Conservation (phyloP, 1,140 invertebrate species). For the Marisa cornuarietis region DNA sequence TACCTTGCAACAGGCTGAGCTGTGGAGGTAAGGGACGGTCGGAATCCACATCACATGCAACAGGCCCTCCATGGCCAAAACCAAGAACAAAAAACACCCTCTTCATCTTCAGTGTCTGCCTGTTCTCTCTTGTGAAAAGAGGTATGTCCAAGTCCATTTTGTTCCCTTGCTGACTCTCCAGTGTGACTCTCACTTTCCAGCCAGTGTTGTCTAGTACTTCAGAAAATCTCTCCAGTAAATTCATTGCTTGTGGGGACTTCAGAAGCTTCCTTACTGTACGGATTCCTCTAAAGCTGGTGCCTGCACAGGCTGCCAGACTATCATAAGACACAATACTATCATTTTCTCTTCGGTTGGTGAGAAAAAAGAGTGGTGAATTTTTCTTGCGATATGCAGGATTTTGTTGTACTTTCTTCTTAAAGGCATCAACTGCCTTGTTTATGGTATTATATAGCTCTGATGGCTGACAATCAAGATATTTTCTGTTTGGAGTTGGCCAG, state of each 20-base stretch:
- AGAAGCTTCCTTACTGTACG: conserved; percentile 26
- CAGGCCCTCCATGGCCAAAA: conserved; percentile 35
- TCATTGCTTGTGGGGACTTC: conserved; percentile 13
- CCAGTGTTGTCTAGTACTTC: conserved; percentile 36
- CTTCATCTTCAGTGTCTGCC: conserved; percentile 13
- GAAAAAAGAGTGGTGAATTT: conserved; percentile 35
- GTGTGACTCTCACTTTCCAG: conserved; percentile 19
- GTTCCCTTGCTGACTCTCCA: conserved; percentile 18
- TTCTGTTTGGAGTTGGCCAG: conserved; percentile 34
- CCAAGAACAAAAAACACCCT: conserved; percentile 38
- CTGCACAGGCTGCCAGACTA: conserved; percentile 17
- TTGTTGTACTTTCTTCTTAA: conserved; percentile 23
- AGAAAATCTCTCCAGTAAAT: conserved; percentile 23
- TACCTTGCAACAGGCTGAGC: too few relatives aligned
- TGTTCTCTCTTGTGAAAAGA: conserved; percentile 24
- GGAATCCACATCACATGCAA: conserved; percentile 35
- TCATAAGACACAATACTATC: conserved; percentile 28
- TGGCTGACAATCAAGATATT: conserved; percentile 3
- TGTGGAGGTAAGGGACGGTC: neutral
- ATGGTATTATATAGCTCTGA: conserved; percentile 19
- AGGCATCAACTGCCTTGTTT: conserved; percentile 21
- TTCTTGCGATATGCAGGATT: conserved; percentile 5
- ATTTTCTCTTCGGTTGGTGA: conserved; percentile 24
- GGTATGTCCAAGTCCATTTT: conserved; percentile 20
- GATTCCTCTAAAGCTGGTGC: neutral